Base-by-base conservation (phyloP, 2,113 vertebrate species). In the Sprattus sprattus region DNA sequence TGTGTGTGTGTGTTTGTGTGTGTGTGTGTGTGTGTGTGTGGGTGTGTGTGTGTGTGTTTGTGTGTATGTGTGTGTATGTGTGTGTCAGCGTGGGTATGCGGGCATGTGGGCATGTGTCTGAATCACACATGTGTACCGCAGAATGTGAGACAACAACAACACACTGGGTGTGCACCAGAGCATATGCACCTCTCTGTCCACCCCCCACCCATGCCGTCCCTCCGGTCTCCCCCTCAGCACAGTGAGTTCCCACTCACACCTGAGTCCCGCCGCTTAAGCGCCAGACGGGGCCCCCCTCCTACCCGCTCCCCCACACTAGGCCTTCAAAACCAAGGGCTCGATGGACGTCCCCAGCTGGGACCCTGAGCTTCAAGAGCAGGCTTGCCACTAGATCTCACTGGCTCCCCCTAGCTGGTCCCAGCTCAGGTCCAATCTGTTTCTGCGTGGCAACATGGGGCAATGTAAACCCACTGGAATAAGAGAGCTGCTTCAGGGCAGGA, bases 211-310 rank as follows among this genome's bases (percentile, higher is more conserved):
- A 88, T 81, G 45, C 64, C 1, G 71, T 44, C 13, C 15, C 10
- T 78, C 13, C 25, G 28, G 71, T 78, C 39, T 18, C 71, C 44
- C 71, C 67, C 75, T 57, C 84, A n/a, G n/a, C 46, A 85, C 94
- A 95, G 93, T 95, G 95, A 93, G 86, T 91, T 92, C 90, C 89
- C 82, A 83, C 78, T 88, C 90, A 91, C 94, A 95, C 94, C 94
- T 94, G 94, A 93, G 92, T 93, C 93, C 54, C 83, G 84, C 80
- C 8, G 78, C 82, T 71, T 78, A 22, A 50, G 39, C 71, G 46
- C 85, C 83, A 78, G 71, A 78, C 71, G 86, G 75, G 16, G 60
- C 82, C 67, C 78, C 45, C 32, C 75, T 44, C 85, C 83, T 75
- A 52, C 60, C 85, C 88, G 47, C 83, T 75, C 90, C 71, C 83